phyloP scores from a whole-genome alignment of 2,113 vertebrate species.

The Actenoides hombroni region DNA sequence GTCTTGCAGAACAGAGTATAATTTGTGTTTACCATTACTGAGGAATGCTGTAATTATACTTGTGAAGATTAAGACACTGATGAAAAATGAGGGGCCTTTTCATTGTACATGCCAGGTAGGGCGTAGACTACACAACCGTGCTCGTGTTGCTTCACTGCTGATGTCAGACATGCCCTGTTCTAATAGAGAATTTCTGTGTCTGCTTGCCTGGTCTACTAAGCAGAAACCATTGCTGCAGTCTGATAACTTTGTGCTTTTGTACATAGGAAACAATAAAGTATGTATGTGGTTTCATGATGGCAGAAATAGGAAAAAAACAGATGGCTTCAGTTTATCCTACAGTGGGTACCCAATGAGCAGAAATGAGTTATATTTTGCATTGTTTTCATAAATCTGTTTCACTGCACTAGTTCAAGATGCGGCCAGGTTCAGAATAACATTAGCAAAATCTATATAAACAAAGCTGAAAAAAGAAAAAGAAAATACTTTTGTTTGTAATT shows the following conservation, averaged over 20 bases:
- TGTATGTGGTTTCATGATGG: background rate
- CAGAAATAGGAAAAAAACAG: conserved; percentile 1
- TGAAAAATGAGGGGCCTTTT: conserved; percentile 65
- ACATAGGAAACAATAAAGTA: background rate
- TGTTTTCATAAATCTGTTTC: background rate
- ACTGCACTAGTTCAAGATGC: background rate
- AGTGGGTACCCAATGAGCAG: background rate
- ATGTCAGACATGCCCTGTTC: background rate
- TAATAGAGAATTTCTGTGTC: background rate
- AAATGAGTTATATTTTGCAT: background rate
- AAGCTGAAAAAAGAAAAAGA: background rate
- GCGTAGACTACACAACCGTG: background rate
- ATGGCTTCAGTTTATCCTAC: conserved; percentile 12
- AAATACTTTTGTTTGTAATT: background rate
- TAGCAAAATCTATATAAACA: background rate
- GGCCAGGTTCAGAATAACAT: background rate
- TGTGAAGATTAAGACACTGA: conserved; percentile 68
- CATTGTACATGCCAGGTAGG: background rate
- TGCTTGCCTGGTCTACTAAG: background rate
- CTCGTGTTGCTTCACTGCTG: background rate
- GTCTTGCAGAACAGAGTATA: conserved; percentile 60
- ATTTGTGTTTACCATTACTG: conserved; percentile 61
- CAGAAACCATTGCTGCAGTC: background rate
- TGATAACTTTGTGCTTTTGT: conserved; percentile 49
- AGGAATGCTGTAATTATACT: conserved; percentile 52